Evolutionary conservation across 2,113 vertebrate genomes (phyloP).

Genomic region (Melanerpes formicivorus): DNA sequence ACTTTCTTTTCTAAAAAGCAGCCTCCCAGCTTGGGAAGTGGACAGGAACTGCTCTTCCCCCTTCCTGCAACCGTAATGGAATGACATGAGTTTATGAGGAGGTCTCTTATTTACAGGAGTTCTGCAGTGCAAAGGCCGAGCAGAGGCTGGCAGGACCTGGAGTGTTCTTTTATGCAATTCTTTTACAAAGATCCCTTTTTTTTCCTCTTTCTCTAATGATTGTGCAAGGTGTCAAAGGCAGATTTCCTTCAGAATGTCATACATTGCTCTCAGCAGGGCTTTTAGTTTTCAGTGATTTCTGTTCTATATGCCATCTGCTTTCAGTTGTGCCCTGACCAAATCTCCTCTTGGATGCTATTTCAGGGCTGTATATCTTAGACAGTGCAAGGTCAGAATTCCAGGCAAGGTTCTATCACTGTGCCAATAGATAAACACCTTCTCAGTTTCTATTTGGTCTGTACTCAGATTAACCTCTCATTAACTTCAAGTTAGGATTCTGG

Average conservation of each 20-base stretch:
- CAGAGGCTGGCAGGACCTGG: not conserved
- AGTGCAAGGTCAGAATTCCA: constrained; percentile 58
- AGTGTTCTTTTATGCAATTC: not conserved
- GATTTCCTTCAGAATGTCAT: constrained; percentile 39
- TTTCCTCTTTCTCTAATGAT: not conserved
- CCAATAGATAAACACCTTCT: constrained; percentile 51
- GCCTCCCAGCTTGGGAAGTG: not conserved
- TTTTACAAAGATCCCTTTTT: not conserved
- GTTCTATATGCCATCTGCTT: constrained; percentile 59
- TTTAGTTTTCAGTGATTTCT: constrained; percentile 28
- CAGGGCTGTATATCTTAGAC: constrained; percentile 33
- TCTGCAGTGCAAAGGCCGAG: not conserved
- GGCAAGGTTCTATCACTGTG: constrained; percentile 8
- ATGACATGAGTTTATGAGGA: not conserved
- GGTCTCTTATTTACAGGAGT: not conserved
- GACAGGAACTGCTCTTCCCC: not conserved
- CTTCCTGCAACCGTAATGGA: not conserved
- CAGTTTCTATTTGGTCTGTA: constrained; percentile 21
- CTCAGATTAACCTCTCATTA: constrained; percentile 40
- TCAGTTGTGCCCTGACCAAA: constrained; percentile 28
- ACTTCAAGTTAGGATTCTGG: not conserved
- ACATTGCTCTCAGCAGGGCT: constrained; percentile 16
- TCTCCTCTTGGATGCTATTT: constrained; percentile 49
- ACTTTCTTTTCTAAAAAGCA: not conserved
- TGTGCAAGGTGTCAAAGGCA: constrained; percentile 23